Percentiles rank a stretch among this genome's conserved stretches.
phyloP scores from a whole-genome alignment of 2,113 vertebrate species.

The Tychaedon coryphoeus region DNA sequence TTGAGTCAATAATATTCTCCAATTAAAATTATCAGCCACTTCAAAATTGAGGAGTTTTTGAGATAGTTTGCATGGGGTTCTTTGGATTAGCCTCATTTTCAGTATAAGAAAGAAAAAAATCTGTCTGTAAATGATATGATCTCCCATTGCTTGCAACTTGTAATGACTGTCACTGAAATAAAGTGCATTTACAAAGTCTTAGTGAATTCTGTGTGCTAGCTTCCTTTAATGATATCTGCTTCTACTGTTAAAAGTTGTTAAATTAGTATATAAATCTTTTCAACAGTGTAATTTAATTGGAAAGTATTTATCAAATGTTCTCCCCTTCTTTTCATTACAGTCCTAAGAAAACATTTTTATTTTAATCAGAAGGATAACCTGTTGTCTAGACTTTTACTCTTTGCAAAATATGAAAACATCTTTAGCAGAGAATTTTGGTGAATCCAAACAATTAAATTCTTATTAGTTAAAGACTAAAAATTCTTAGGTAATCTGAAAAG shows the following conservation, averaged over 20 bases:
- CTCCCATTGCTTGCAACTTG: not conserved
- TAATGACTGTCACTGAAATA: not conserved
- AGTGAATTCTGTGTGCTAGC: not conserved
- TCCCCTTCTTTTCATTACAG: not conserved
- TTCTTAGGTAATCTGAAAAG: not conserved
- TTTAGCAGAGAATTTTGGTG: not conserved
- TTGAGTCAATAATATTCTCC: not conserved
- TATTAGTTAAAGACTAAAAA: not conserved
- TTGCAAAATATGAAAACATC: not conserved
- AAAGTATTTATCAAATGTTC: not conserved
- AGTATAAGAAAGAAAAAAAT: not conserved
- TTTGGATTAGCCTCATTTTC: not conserved
- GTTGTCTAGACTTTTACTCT: not conserved
- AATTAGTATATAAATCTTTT: not conserved
- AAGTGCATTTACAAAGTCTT: not conserved
- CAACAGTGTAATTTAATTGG: not conserved
- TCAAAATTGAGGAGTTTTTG: not conserved
- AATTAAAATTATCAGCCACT: not conserved
- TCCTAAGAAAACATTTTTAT: not conserved
- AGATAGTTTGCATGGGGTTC: rapidly evolving
- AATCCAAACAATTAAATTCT: not conserved
- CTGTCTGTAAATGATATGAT: not conserved
- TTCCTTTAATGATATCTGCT: not conserved
- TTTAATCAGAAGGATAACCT: not conserved
- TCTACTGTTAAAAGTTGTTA: not conserved